Evolutionary conservation across 2,797 vertebrate genomes (phyloP), one percentile per base, ranked within the genome.

Genomic region (Peromyscus nudipes): DNA sequence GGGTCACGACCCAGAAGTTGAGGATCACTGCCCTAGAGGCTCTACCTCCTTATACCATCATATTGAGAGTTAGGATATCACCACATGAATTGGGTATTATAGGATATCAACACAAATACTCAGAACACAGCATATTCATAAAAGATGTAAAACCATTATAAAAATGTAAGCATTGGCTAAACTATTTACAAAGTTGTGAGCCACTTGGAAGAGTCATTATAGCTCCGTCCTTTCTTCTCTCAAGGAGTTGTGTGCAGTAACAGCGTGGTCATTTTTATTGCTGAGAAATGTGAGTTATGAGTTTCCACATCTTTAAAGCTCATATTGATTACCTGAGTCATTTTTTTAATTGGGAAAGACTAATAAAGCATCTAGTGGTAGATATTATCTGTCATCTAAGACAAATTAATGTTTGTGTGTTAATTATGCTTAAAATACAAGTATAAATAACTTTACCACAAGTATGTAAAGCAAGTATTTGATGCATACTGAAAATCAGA

Each of bases 321-420:
- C 80, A 96, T 97, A 97, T 96, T 96, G 97, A 97, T 97, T 97
- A 96, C 93, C 83, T 96, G 93, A 98, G 92, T 96, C 80, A 60
- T 97, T 92, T 96, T 96, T 97, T 94, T 95, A 98, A 96, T 97
- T 97, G 96, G 83, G n/a, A 97, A 98, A 96, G 80, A 88, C 93
- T 93, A 98, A 96, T 95, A 98, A 98, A 97, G 93, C 93, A 96
- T 97, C 95, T 80, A 96, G 89, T 96, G 75, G 93, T 97, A 97
- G 96, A 97, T 96, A 98, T 91, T 95, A 96, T 96, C 82, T 95
- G 96, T 97, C 97, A 97, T 73, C 69, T 89, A 97, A 97, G 95
- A 97, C 95, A 97, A 97, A 97, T 88, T 80, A 97, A 92, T 60
- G 88, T 92, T 96, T 95, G 81, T 96, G 69, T 94, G 75, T 93